Conservation (phyloP, 1,140 invertebrate genomes). For the Pseudobourletiella spinata region DNA sequence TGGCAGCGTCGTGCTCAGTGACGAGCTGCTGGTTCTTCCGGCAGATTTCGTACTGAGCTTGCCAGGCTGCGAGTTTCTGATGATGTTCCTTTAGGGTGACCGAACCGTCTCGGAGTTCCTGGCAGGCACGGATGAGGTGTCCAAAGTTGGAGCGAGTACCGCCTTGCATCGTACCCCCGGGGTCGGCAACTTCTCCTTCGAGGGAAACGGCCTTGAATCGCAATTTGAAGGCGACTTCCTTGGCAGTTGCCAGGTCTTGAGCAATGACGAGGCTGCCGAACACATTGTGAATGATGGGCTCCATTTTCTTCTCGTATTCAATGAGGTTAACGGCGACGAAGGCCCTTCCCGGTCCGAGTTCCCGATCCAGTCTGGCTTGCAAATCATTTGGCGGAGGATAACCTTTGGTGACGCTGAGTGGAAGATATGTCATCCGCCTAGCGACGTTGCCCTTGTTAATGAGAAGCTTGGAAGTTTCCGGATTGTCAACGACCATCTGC, state of each 20-base stretch:
- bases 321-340: slow-evolving; percentile 72
- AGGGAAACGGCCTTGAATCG: slow-evolving; percentile 72
- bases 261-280: slow-evolving; percentile 83
- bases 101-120: slow-evolving; percentile 2
- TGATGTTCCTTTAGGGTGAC: not conserved
- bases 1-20: slow-evolving; percentile 9
- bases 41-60: slow-evolving; percentile 4
- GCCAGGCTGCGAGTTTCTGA: not conserved
- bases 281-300: slow-evolving; percentile 75
- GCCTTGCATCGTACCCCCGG: slow-evolving; percentile 77
- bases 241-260: slow-evolving; percentile 66
- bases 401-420: slow-evolving; percentile 48
- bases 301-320: slow-evolving; percentile 58
- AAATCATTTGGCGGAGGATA: slow-evolving; percentile 57
- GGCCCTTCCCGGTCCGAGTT: slow-evolving; percentile 70
- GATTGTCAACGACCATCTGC: slow-evolving; percentile 73
- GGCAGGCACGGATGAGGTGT: not conserved
- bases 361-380: slow-evolving; percentile 37
- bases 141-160: slow-evolving; percentile 13
- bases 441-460: slow-evolving; percentile 68
- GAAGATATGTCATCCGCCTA: slow-evolving; percentile 59
- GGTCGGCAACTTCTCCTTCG: slow-evolving; percentile 86
- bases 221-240: slow-evolving; percentile 64
- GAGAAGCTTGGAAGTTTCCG: slow-evolving; percentile 72
- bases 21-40: slow-evolving; percentile 11